A percentile compares a stretch with the other conserved stretches of the same genome.
phyloP scores from a whole-genome alignment of 2,797 vertebrate genomes.

The Agapornis canus region DNA sequence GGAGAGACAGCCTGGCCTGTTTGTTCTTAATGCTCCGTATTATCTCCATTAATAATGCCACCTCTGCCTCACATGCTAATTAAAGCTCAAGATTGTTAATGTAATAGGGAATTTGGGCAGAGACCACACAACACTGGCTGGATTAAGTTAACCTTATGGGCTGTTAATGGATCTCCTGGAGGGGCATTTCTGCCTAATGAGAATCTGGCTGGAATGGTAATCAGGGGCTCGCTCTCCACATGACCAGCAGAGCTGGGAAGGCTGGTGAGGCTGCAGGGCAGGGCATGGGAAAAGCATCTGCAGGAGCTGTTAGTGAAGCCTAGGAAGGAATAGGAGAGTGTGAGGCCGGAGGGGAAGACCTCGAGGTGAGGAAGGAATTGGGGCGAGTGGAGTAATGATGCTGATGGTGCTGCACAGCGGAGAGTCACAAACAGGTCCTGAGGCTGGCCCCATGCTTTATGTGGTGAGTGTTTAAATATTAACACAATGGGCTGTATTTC shows the following conservation, averaged over 20 bases:
- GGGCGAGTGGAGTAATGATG: neutral
- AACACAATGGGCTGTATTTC: neutral
- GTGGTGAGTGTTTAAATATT: neutral
- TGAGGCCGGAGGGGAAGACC: neutral
- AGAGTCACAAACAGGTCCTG: rapidly evolving
- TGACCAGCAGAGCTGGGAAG: neutral
- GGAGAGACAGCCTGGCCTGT: slow-evolving; percentile 21
- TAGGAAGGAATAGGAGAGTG: neutral
- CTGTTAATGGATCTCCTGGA: slow-evolving; percentile 55
- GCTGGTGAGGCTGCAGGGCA: neutral
- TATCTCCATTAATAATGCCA: slow-evolving; percentile 54
- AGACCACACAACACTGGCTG: slow-evolving; percentile 53
- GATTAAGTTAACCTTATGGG: slow-evolving; percentile 66
- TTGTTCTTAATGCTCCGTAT: slow-evolving; percentile 54
- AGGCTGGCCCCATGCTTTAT: neutral
- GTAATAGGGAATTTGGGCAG: slow-evolving; percentile 59
- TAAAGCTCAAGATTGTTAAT: slow-evolving; percentile 69
- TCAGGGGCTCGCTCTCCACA: neutral
- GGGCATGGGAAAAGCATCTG: neutral
- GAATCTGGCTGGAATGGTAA: slow-evolving; percentile 43
- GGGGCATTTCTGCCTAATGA: slow-evolving; percentile 61
- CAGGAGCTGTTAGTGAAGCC: neutral
- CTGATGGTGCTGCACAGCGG: neutral
- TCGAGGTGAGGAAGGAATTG: neutral
- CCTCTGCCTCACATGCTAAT: slow-evolving; percentile 68